phyloP scores from a whole-genome alignment of 2,888 invertebrate genomes.

The Hydroisotoma schaefferi region DNA sequence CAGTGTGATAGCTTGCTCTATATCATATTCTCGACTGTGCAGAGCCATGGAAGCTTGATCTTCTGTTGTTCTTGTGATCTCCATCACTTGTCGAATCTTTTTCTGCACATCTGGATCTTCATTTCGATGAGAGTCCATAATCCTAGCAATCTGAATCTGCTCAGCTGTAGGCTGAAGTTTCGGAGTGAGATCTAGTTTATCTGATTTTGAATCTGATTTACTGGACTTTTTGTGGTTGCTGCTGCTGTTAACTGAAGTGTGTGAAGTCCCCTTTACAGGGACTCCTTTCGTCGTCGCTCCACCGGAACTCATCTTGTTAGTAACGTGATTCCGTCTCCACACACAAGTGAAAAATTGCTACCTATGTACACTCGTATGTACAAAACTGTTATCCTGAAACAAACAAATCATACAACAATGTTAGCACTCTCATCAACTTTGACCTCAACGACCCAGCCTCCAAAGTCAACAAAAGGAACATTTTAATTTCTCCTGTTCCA shows the following conservation, averaged over 20 bases:
- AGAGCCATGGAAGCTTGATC: slow-evolving; percentile 89
- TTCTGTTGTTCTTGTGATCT: slow-evolving; percentile 82
- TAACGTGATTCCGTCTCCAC: slow-evolving; percentile 25
- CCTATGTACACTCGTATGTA: slow-evolving; percentile 49
- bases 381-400: slow-evolving; percentile 44
- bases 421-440: no score
- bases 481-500: no score
- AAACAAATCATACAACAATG: slow-evolving; percentile 4
- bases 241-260: slow-evolving; percentile 20
- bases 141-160: slow-evolving; percentile 79
- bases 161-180: slow-evolving; percentile 72
- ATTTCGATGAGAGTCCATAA: slow-evolving; percentile 64
- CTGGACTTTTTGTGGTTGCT: slow-evolving; percentile 51
- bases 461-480: no score
- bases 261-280: slow-evolving; percentile 42
- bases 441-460: no score
- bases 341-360: slow-evolving; percentile 38
- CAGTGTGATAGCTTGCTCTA: slow-evolving; percentile 75
- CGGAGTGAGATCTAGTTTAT: slow-evolving; percentile 59
- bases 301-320: slow-evolving; percentile 48
- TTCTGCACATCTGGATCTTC: slow-evolving; percentile 63
- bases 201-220: slow-evolving; percentile 60
- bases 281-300: slow-evolving; percentile 38
- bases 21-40: slow-evolving; percentile 87
- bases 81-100: slow-evolving; percentile 71